Evolutionary conservation across 2,888 invertebrate species (phyloP).

Genomic region (Pantelozetes paolii): DNA sequence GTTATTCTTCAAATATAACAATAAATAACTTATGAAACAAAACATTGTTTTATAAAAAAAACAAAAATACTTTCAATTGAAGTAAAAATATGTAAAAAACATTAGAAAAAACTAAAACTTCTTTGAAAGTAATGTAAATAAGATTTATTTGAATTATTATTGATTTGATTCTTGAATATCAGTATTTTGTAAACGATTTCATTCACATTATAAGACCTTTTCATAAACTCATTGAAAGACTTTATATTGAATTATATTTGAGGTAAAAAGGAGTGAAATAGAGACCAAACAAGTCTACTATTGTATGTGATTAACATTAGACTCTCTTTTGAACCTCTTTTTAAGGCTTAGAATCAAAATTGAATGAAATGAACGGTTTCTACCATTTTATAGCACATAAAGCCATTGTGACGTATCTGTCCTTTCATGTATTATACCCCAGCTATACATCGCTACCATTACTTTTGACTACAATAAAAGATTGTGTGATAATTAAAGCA

Average conservation of each 20-base stretch:
- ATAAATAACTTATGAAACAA: not conserved
- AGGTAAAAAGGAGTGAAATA: constrained; percentile 30
- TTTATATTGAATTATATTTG: constrained; percentile 27
- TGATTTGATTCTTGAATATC: not conserved
- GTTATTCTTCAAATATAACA: not conserved
- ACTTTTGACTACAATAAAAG: constrained; percentile 21
- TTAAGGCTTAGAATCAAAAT: constrained; percentile 16
- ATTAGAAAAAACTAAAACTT: not conserved
- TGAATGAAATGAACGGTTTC: constrained; percentile 15
- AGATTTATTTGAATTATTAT: constrained; percentile 5
- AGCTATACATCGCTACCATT: constrained; percentile 4
- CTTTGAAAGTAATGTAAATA: not conserved
- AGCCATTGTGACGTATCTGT: constrained; percentile 30
- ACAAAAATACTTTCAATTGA: too few relatives aligned
- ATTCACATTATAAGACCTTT: not conserved
- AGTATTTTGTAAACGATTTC: not conserved
- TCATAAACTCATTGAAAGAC: not conserved
- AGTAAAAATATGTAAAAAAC: not conserved
- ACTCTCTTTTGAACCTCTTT: not conserved
- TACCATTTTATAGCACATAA: constrained; percentile 29
- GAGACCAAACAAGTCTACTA: constrained; percentile 17
- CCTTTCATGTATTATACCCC: constrained; percentile 2
- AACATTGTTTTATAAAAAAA: not conserved
- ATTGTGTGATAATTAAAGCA: constrained; percentile 18
- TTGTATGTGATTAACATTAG: constrained; percentile 32